Evolutionary conservation across 2,888 invertebrate genomes (phyloP).

Genomic region (Podotricha telesiphe): DNA sequence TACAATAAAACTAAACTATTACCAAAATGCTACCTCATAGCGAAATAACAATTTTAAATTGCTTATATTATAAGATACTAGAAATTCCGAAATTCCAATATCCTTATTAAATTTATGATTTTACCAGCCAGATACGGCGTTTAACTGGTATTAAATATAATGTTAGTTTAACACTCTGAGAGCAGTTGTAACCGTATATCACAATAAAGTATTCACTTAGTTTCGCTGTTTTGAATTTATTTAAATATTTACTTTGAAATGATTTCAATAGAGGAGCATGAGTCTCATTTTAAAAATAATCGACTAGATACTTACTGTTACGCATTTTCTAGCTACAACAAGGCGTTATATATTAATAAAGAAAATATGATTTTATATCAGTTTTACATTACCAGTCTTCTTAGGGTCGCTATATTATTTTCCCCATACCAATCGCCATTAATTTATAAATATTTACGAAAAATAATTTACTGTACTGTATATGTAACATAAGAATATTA

Average conservation of each 20-base stretch:
- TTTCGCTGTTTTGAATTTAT: conserved; percentile 7
- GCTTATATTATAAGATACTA: neutral
- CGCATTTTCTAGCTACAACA: conserved; percentile 22
- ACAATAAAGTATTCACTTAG: conserved; percentile 10
- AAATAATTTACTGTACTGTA: conserved; percentile 25
- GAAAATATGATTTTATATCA: conserved; percentile 23
- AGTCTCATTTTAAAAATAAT: conserved; percentile 30
- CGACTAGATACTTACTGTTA: conserved; percentile 40
- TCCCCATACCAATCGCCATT: conserved; percentile 2
- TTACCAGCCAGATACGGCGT: neutral
- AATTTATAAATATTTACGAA: conserved; percentile 21
- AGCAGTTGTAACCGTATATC: neutral
- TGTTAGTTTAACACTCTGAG: neutral
- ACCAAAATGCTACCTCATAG: conserved; percentile 49
- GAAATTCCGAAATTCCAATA: too few relatives aligned
- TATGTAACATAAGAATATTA: conserved; percentile 9
- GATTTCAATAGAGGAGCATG: neutral
- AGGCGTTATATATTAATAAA: conserved; percentile 25
- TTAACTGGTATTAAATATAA: neutral
- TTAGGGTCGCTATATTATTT: conserved; percentile 11
- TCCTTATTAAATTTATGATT: too few relatives aligned
- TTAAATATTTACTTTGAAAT: neutral
- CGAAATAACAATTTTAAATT: conserved; percentile 55
- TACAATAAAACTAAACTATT: conserved; percentile 32
- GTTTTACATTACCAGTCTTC: conserved; percentile 16